phyloP scores from a whole-genome alignment of 2,113 vertebrate species.

The Grallaria varia region DNA sequence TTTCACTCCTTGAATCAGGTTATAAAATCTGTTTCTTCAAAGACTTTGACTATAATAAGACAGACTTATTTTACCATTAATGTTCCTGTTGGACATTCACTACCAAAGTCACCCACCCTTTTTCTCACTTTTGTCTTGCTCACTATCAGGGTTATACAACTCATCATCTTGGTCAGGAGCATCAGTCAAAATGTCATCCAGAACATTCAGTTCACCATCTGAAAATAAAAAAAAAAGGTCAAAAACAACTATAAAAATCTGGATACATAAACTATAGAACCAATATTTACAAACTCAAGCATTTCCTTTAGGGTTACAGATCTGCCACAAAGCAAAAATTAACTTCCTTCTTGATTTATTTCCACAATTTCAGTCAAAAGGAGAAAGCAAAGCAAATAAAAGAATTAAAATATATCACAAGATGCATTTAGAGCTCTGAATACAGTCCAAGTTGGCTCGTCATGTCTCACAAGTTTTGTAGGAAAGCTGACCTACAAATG shows the following conservation, averaged over 20 bases:
- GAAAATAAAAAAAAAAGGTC: slow-evolving; percentile 26
- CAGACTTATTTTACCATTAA: neutral
- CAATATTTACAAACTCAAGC: neutral
- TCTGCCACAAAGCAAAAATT: neutral
- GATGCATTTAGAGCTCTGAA: neutral
- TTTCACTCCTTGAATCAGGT: neutral
- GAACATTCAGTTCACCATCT: slow-evolving; percentile 96
- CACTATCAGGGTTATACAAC: slow-evolving; percentile 94
- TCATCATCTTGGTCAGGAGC: slow-evolving; percentile 98
- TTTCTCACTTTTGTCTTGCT: slow-evolving; percentile 91
- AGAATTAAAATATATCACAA: neutral
- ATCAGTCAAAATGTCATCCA: slow-evolving; percentile 97
- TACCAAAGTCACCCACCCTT: slow-evolving; percentile 81
- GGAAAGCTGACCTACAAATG: neutral
- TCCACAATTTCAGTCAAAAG: neutral
- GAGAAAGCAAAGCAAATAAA: neutral
- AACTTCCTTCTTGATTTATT: fast-evolving
- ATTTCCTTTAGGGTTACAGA: neutral
- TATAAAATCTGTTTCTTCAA: neutral
- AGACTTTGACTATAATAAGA: neutral
- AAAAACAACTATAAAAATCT: neutral
- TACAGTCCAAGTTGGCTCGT: neutral
- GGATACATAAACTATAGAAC: neutral
- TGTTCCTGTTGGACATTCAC: neutral
- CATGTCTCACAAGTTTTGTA: neutral